These are phyloP conservation scores for Percina caprodes DNA, from an alignment of 2,113 vertebrate species.

Conservation along the genomic window DNA sequence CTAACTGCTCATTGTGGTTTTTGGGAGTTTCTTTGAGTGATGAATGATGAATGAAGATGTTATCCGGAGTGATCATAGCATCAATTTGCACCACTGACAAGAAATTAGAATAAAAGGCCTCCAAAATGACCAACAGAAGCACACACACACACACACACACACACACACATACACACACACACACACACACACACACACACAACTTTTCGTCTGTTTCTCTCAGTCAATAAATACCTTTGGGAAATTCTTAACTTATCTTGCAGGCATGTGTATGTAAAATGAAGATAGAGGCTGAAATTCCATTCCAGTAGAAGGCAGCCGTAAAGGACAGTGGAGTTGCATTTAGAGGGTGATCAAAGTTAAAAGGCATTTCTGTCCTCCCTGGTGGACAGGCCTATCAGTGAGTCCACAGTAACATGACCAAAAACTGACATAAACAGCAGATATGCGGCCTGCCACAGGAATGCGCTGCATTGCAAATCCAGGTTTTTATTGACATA, in stretches of 20 bases:
- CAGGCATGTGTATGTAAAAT: conserved; percentile 60
- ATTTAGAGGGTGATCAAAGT: conserved; percentile 60
- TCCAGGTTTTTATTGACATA: conserved; percentile 72
- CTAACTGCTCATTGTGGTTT: conserved; percentile 32
- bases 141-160: conserved; percentile 18
- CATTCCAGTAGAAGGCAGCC: conserved; percentile 50
- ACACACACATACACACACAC: conserved; percentile 28
- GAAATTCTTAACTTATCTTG: conserved; percentile 77
- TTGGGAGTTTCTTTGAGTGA: conserved; percentile 6
- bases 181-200: conserved; percentile 28
- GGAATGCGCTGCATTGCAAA: conserved; percentile 27
- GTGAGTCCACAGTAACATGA: conserved; percentile 45
- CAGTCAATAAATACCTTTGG: conserved; percentile 70
- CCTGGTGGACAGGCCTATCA: conserved; percentile 44
- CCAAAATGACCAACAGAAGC: conserved; percentile 31
- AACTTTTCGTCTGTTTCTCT: conserved; percentile 17
- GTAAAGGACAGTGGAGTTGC: conserved; percentile 54
- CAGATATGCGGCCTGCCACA: conserved; percentile 20
- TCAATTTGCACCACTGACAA: conserved; percentile 70
- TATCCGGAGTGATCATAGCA: conserved; percentile 55
- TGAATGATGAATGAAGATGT: conserved; percentile 61
- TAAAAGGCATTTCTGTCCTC: conserved; percentile 49
- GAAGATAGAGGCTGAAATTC: conserved; percentile 69
- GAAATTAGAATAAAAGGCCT: conserved; percentile 54
- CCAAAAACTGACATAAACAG: conserved; percentile 60